Base-by-base conservation (phyloP, 2,888 invertebrate genomes). In the Caenorhabditis imperialis region DNA sequence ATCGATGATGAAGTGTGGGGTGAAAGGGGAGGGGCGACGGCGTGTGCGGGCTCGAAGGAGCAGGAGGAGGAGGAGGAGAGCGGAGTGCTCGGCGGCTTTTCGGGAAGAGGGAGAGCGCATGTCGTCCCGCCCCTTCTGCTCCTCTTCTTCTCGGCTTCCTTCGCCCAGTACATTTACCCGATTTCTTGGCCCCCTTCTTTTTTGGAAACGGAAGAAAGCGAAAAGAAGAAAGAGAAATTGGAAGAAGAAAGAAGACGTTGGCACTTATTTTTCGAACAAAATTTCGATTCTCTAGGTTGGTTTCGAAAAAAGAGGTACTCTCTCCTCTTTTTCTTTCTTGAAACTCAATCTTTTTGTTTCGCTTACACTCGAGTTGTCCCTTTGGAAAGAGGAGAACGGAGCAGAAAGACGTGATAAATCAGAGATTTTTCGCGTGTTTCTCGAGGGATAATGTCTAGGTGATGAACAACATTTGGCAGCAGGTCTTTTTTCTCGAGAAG, bases 1-100 rank as follows among this genome's bases (percentile, higher is more conserved):
- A 71, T 71, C 71, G 71, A 71, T 71, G 71, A 71, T 71, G 62
- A 71, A 71, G 61, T 54, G 71, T 61, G 70, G 25, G 54, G 45
- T 33, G 5, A 27, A 14, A 20, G 45, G 30, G 6, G 10, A 10
- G 6, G 30, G 30, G 23, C 50, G 51, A 42, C 67, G 42, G 57
- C 65, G 37, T 50, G 55, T 33, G 62, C 14, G 16, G 51, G 62
- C 62, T 10, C 40, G 22, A 37, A 37, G 51, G n/a, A 27, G n/a
- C 4, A 47, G 47, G n/a, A 23, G 25, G 12, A 51, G 35, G 16
- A 12, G 33, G 20, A 48, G 50, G 30, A 40, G 30, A 53, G 35
- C 53, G 33, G 62, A 53, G 62, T 40, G 37, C 62, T 55, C 48
- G 67, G 48, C 67, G 57, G 67, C 67, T 67, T 57, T 67, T 57